These are phyloP conservation scores for Paralichthys olivaceus DNA, from an alignment of 2,113 vertebrate species.

Conservation along the genomic window DNA sequence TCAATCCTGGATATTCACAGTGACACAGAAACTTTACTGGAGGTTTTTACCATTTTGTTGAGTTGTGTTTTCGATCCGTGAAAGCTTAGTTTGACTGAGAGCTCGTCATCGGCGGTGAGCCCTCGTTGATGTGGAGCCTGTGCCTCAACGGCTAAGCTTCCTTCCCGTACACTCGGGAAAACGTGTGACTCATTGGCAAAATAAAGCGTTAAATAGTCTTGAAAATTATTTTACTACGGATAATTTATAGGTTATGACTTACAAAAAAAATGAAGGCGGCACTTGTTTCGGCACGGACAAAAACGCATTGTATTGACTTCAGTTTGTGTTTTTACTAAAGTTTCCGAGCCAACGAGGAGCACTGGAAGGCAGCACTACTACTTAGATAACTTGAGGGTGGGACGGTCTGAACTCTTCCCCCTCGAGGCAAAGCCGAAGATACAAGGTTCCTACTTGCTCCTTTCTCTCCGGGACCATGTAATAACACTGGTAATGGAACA, in stretches of 20 bases:
- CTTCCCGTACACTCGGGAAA: background rate
- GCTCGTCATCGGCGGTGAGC: background rate
- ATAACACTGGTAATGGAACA: background rate
- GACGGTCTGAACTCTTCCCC: constrained; percentile 1
- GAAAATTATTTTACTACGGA: too few relatives aligned
- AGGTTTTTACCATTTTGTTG: constrained; percentile 54
- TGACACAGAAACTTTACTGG: background rate
- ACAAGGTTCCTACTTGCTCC: constrained; percentile 38
- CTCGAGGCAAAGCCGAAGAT: background rate
- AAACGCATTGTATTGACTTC: background rate
- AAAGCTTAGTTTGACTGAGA: background rate
- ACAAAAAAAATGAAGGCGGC: background rate
- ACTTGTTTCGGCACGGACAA: background rate
- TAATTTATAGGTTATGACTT: background rate
- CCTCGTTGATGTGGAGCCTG: background rate
- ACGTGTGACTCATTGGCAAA: background rate
- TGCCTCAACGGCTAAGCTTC: background rate
- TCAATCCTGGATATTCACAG: too few relatives aligned
- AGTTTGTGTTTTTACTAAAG: background rate
- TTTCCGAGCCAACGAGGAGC: background rate
- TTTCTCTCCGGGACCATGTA: background rate
- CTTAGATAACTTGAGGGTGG: constrained; percentile 17
- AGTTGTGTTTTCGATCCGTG: background rate
- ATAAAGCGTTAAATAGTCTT: background rate
- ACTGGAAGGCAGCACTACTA: constrained; percentile 26